phyloP scores from a whole-genome alignment of 92 coral and sea anemone species.

The Isaurus tuberculatus region DNA sequence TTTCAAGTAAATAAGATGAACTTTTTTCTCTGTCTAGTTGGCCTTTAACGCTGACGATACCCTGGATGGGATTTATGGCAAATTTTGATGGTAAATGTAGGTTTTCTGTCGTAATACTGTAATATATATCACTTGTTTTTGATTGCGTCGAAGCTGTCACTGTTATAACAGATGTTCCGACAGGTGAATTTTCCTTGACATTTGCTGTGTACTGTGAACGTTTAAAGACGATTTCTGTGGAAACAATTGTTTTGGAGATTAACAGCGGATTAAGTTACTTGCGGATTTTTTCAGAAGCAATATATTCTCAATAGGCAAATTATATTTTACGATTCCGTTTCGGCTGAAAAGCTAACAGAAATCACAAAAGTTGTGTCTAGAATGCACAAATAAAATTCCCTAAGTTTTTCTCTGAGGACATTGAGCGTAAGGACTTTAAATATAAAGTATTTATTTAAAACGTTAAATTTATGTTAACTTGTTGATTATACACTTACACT shows the following conservation, averaged over 20 bases:
- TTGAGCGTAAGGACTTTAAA: too few species aligned
- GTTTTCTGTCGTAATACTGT: constrained; percentile 88
- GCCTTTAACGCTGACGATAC: constrained; percentile 73
- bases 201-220: constrained; percentile 71
- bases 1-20: constrained; percentile 81
- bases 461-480: too few species aligned
- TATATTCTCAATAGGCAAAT: neutral
- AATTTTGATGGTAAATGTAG: constrained; percentile 69
- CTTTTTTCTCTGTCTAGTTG: constrained; percentile 72
- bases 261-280: neutral
- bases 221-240: constrained; percentile 77
- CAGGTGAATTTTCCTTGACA: constrained; percentile 74
- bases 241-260: neutral
- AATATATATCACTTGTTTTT: constrained; percentile 58
- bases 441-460: too few species aligned
- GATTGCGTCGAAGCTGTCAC: constrained; percentile 82
- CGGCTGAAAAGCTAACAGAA: too few species aligned
- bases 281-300: neutral
- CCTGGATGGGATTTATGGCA: constrained; percentile 70
- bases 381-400: too few species aligned
- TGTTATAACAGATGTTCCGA: constrained; percentile 69
- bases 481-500: too few species aligned
- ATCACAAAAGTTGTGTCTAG: too few species aligned
- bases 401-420: too few species aligned
- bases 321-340: too few species aligned